Conservation (phyloP, 2,113 vertebrate genomes). For the Grus americana region DNA sequence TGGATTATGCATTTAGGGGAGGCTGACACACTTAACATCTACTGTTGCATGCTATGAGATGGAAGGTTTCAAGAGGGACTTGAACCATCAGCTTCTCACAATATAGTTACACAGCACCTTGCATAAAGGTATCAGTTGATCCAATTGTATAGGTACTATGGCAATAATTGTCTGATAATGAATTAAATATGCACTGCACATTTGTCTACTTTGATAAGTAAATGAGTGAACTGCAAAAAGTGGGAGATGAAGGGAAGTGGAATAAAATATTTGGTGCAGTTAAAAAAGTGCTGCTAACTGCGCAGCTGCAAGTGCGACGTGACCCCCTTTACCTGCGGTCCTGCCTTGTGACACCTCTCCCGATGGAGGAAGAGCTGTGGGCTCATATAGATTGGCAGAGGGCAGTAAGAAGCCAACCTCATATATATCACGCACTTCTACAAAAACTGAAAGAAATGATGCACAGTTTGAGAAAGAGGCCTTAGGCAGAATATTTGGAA, state of each 20-base stretch:
- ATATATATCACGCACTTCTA: not conserved
- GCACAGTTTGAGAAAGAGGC: slow-evolving; percentile 13
- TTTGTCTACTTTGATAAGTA: not conserved
- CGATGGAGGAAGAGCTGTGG: slow-evolving; percentile 9
- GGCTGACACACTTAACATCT: not conserved
- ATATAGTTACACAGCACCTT: not conserved
- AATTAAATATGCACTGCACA: not conserved
- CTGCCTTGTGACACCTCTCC: slow-evolving; percentile 15
- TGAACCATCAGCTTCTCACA: not conserved
- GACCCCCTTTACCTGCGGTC: not conserved
- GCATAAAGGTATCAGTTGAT: not conserved
- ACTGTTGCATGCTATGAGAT: not conserved
- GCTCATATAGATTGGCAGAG: slow-evolving; percentile 32
- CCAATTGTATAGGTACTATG: not conserved
- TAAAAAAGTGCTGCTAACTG: not conserved
- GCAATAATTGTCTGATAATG: not conserved
- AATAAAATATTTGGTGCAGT: not conserved
- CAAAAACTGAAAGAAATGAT: slow-evolving; percentile 35
- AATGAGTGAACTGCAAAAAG: not conserved
- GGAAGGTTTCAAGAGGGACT: not conserved
- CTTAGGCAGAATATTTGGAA: not conserved
- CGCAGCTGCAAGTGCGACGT: not conserved
- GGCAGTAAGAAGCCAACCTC: slow-evolving; percentile 32
- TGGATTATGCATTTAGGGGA: not conserved
- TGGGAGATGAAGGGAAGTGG: not conserved